A percentile compares a stretch with the other conserved stretches of the same genome.
phyloP scores from a whole-genome alignment of 2,888 invertebrate species.

The Epinotia nisella region DNA sequence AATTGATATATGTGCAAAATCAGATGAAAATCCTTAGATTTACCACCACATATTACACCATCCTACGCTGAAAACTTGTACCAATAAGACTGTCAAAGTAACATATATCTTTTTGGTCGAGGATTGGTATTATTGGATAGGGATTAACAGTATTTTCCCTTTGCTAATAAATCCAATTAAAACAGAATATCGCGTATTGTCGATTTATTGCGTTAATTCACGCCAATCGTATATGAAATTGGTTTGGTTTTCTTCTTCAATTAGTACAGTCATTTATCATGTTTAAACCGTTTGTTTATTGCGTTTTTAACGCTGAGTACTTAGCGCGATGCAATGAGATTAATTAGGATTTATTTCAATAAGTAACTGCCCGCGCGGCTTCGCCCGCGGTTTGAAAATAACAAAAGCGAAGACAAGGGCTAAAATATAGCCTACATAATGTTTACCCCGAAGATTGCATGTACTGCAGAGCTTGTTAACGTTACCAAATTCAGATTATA shows the following conservation, averaged over 20 bases:
- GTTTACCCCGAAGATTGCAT: too few species aligned
- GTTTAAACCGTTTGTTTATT: background rate
- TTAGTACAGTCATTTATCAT: background rate
- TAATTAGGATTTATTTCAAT: too few species aligned
- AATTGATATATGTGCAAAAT: background rate
- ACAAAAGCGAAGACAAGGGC: too few species aligned
- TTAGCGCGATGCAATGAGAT: too few species aligned
- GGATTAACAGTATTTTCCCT: conserved; percentile 5
- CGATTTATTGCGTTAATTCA: conserved; percentile 26
- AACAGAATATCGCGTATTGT: conserved; percentile 4
- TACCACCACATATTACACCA: background rate
- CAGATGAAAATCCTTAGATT: background rate
- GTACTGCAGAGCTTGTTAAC: too few species aligned
- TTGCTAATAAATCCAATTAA: conserved; percentile 25
- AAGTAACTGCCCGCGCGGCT: too few species aligned
- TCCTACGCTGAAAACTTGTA: background rate
- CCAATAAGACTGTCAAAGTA: background rate
- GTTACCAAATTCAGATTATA: too few species aligned
- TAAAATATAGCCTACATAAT: too few species aligned
- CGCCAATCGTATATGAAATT: conserved; percentile 14
- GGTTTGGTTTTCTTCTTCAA: background rate
- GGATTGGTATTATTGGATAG: background rate
- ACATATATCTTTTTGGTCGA: background rate
- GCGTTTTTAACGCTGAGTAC: too few species aligned
- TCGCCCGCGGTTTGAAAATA: too few species aligned